Evolutionary conservation across 2,113 vertebrate species (phyloP).

Genomic region (Hippocampus abdominalis): DNA sequence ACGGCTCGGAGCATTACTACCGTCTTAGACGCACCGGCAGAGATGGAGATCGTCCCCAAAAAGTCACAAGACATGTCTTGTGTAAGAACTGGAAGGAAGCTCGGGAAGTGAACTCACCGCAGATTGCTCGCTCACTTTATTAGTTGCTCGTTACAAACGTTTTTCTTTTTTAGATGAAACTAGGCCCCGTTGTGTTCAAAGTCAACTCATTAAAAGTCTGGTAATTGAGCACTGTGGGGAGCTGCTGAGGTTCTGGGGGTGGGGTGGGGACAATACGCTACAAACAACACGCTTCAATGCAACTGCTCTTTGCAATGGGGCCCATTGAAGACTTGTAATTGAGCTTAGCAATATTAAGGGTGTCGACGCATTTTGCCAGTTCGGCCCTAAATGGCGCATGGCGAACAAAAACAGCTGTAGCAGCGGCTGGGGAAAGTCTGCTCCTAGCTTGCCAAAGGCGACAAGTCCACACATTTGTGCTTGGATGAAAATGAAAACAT

Average conservation of each 20-base stretch:
- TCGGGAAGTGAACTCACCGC: constrained; percentile 34
- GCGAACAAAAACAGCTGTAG: constrained; percentile 53
- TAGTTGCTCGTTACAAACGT: constrained; percentile 19
- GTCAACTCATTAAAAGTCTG: constrained; percentile 31
- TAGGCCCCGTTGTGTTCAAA: constrained; percentile 27
- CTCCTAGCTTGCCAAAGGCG: constrained; percentile 16
- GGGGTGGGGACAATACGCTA: background rate
- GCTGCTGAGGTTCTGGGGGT: background rate
- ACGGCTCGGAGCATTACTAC: constrained; percentile 33
- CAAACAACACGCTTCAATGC: background rate
- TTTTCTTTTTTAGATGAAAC: constrained; percentile 28
- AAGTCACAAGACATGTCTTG: constrained; percentile 58
- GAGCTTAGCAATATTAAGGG: constrained; percentile 35
- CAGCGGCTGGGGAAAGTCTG: constrained; percentile 20
- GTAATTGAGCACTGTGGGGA: constrained; percentile 1
- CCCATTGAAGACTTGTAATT: constrained; percentile 38
- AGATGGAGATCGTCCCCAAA: constrained; percentile 29
- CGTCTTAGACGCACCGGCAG: constrained; percentile 28
- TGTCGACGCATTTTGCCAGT: constrained; percentile 41
- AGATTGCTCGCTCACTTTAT: constrained; percentile 35
- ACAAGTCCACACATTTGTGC: constrained; percentile 28
- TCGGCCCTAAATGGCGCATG: constrained; percentile 53
- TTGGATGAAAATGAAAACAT: constrained; percentile 14
- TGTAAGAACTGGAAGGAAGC: constrained; percentile 47
- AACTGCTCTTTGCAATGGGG: background rate